A percentile compares a stretch with the other conserved stretches of the same genome.
Evolutionary conservation across 2,888 invertebrate species (phyloP).

Genomic region (Drosophila meridiana): DNA sequence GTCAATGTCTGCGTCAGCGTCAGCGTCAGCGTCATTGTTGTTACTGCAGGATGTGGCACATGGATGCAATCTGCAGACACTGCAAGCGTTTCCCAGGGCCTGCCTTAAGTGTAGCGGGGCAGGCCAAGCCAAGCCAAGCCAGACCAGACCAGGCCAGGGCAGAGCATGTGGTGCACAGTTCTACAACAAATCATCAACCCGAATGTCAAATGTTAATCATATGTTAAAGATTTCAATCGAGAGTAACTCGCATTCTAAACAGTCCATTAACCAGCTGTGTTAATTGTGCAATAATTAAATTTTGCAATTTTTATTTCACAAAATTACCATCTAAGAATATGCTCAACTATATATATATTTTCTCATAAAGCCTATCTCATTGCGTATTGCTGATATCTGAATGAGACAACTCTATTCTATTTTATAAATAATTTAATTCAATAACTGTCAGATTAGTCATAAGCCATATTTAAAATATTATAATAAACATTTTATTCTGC

Average conservation of each 20-base stretch:
- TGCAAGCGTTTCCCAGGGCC: conserved; percentile 72
- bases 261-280: neutral
- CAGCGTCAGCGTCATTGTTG: conserved; percentile 17
- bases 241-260: neutral
- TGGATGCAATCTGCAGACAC: conserved; percentile 82
- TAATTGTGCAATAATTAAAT: neutral
- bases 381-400: no score
- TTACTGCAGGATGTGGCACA: conserved; percentile 80
- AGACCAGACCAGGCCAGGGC: conserved; percentile 14
- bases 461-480: neutral
- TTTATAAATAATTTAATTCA: neutral
- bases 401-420: no score
- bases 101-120: conserved; percentile 66
- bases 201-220: conserved; percentile 62
- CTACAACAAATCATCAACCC: conserved; percentile 36
- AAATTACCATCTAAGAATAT: neutral
- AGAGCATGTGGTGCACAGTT: conserved; percentile 47
- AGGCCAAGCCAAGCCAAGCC: neutral
- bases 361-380: no score
- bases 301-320: neutral
- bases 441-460: neutral
- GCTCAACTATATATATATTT: no score
- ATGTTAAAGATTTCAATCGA: conserved; percentile 28
- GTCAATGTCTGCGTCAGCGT: conserved; percentile 38
- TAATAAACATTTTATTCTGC: neutral